Evolutionary conservation across 2,113 vertebrate genomes (phyloP), one percentile per base, ranked within the genome.

Genomic region (Romanogobio albipinnatus): DNA sequence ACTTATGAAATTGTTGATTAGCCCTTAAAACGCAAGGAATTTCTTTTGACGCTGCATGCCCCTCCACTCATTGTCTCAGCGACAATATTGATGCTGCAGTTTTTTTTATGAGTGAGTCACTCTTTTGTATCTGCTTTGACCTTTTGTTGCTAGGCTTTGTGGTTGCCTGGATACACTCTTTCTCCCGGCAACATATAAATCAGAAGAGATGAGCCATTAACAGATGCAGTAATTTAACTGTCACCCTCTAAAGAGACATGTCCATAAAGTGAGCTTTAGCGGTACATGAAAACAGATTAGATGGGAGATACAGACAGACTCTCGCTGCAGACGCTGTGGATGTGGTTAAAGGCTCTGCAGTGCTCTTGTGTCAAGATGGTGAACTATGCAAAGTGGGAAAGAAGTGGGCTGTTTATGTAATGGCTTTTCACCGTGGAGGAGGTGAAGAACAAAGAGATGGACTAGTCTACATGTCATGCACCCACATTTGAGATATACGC

Each of bases 131-230:
- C 81, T 82, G 81, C 58, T 56, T 51, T 90, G 85, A 89, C 89
- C 87, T 91, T 92, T 89, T 78, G 76, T 88, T 90, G 81, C 81
- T 81, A 85, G 75, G 79, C 53, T 88, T 88, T 88, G 76, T 83
- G 76, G 88, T 92, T 92, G 88, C 86, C 76, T 88, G 87, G 89
- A 87, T 87, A 91, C 86, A 49, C 36, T 73, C 83, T 85, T 49
- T 85, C 81, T 84, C 81, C 71, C 71, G 59, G 79, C 81, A 81
- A 89, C 84, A 85, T 76, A 82, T 73, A 83, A 33, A 87, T 56
- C 79, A 36, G 86, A 82, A 71, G 59, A 81, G n/a, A 87, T 87
- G 84, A 88, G 85, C 87, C 87, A 88, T 89, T 87, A 45, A 87
- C 86, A 88, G 58, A 62, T 56, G 78, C 78, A 78, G 76, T 86